Evolutionary conservation across 2,888 invertebrate species (phyloP), one percentile per base, ranked within the genome.

Genomic region (Sarcophaga variegata): DNA sequence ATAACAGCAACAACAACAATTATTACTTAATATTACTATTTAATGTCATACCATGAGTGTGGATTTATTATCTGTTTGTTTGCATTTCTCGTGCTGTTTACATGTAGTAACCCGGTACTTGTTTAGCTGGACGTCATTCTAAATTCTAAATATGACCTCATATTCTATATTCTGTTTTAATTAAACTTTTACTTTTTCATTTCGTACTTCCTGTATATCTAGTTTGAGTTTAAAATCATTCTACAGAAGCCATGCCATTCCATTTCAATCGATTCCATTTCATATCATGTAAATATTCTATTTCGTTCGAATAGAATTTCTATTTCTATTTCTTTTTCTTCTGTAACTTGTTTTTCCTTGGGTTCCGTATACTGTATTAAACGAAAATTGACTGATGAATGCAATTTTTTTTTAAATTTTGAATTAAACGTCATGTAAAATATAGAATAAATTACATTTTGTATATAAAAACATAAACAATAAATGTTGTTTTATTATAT

Each of bases 331-430:
- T 60, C 60, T 25, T 76, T 54, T 54, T 72, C 54, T 75, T 76
- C 59, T 64, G 22, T 77, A 77, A 37, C 62, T 80, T 80, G 76
- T 72, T 74, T 37, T 27, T 76, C 49, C 14, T 76, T 62, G 27
- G 17, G 45, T 49, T 59, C 17, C 47, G 70, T 62, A 70, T 64
- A 64, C 49, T 71, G 62, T 70, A 78, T 63, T 74, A 74, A 86
- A 69, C 74, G 75, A 80, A 83, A 86, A 81, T 86, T 77, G 80
- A 83, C 86, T 86, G 86, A 83, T 78, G 66, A 76, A 69, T 80
- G 80, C 79, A 83, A 78, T 64, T 77, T 78, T 78, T 14, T 14
- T 54, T 4, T 17, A 17, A 54, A 54, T 14, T 54, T 14, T 17
- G 54, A 71, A 64, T 59, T 45, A 72, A 20, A 62, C 47, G 71